phyloP scores from a whole-genome alignment of 2,888 invertebrate species.

The Rhimphoctona megacephalus region DNA sequence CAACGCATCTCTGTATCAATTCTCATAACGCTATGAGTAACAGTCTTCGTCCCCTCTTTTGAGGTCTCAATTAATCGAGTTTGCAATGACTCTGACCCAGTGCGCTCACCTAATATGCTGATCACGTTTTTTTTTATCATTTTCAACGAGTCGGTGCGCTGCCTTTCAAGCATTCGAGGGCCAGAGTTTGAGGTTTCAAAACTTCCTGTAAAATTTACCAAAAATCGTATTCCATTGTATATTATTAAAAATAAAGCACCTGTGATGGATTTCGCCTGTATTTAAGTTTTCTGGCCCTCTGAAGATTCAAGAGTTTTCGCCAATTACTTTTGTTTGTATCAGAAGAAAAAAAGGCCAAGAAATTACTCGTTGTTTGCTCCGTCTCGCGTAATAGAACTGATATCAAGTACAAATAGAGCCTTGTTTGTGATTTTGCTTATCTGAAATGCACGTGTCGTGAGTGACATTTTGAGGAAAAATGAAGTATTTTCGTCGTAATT shows the following conservation, averaged over 20 bases:
- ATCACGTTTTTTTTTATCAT: constrained; percentile 31
- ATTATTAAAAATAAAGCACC: neutral
- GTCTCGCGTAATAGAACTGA: constrained; percentile 37
- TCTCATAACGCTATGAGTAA: constrained; percentile 14
- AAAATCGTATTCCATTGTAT: neutral
- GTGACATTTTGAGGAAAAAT: constrained; percentile 49
- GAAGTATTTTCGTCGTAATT: constrained; percentile 13
- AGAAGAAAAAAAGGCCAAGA: neutral
- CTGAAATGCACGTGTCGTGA: constrained; percentile 53
- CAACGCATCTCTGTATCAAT: constrained; percentile 53
- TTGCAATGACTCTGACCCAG: constrained; percentile 59
- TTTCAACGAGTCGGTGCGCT: neutral
- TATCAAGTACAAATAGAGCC: constrained; percentile 54
- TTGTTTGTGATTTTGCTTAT: constrained; percentile 50
- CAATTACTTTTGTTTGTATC: neutral
- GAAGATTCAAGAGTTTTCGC: neutral
- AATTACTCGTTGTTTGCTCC: constrained; percentile 36
- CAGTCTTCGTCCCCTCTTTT: constrained; percentile 39
- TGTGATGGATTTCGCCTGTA: neutral
- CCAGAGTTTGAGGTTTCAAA: neutral
- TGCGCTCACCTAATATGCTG: constrained; percentile 34
- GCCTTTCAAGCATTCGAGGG: neutral
- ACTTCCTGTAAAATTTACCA: neutral
- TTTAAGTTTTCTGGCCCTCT: neutral
- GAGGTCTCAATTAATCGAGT: constrained; percentile 64